Base-by-base conservation (phyloP, 2,797 vertebrate species). In the Chaetophractus vellerosus region DNA sequence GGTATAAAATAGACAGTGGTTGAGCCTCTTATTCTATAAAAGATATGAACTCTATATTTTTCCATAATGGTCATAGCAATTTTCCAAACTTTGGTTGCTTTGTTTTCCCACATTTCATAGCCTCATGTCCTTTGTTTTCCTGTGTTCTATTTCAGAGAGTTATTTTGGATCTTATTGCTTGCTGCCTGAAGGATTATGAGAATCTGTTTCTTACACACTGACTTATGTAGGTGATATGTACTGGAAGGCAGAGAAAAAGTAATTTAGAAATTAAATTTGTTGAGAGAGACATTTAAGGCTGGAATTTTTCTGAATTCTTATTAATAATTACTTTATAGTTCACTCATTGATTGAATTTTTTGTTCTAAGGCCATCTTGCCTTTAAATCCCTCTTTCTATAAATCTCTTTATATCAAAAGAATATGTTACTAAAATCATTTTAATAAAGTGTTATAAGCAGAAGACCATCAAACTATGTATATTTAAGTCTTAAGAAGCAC, bases 291-390 rank as follows among this genome's bases (percentile, higher is more conserved):
- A 63, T 72, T 75, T 72, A 74, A 88, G 9, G 71, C 31, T 55
- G 61, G 23, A 69, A 74, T 12, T 1, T 33, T 91, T 75, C 75
- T 64, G 2, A 94, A 82, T 82, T 94, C 24, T 86, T 72, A 68
- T 52, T 93, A 61, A 61, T 41, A 74, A 79, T 84, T 9, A 52
- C 9, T 31, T 84, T 21, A 24, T 61, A n/a, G 48, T 7, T 76
- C 52, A 59, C 21, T 89, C 55, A 55, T 31, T n/a, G 9, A 94
- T 69, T 57, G 28, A 10, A 18, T 41, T 36, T 41, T 26, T 66
- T 88, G 36, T 23, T 78, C 85, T 45, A 26, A 85, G 18, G 16
- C 11, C 41, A 33, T 85, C 7, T 81, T 89, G 45, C 12, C 68
- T 33, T 76, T 79, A 92, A 82, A 80, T 61, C 11, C 21, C 5